phyloP scores from a whole-genome alignment of 2,797 vertebrate species.

The Alfaro cultratus region DNA sequence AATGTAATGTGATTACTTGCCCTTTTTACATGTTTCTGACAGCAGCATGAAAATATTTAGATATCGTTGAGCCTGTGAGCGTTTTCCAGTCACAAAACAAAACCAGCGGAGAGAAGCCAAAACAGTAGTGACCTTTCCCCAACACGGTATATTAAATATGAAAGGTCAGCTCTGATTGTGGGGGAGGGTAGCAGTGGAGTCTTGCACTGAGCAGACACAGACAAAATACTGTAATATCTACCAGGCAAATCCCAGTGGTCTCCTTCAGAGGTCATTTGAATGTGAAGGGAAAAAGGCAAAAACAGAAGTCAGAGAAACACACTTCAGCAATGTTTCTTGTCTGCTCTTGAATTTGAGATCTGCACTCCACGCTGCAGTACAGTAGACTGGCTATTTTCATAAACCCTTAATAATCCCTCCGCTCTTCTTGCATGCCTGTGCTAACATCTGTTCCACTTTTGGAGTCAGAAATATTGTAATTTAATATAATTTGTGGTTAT shows the following conservation, averaged over 20 bases:
- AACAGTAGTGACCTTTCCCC: slow-evolving; percentile 85
- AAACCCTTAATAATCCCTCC: slow-evolving; percentile 35
- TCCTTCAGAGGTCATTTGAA: slow-evolving; percentile 73
- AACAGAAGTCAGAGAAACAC: slow-evolving; percentile 44
- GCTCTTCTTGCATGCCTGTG: slow-evolving; percentile 32
- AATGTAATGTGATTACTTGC: slow-evolving; percentile 66
- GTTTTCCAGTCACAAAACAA: slow-evolving; percentile 79
- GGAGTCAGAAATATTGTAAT: slow-evolving; percentile 27
- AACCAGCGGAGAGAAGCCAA: slow-evolving; percentile 79
- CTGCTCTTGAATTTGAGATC: slow-evolving; percentile 43
- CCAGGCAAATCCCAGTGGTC: slow-evolving; percentile 49
- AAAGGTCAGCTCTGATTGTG: slow-evolving; percentile 78
- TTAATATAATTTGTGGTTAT: slow-evolving; percentile 31
- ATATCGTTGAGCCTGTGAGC: slow-evolving; percentile 60
- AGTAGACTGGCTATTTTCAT: slow-evolving; percentile 26
- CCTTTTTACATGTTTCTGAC: slow-evolving; percentile 78
- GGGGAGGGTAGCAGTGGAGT: slow-evolving; percentile 52
- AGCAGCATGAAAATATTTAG: slow-evolving; percentile 76
- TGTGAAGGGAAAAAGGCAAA: slow-evolving; percentile 54
- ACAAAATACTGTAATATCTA: slow-evolving; percentile 73
- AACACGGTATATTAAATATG: slow-evolving; percentile 83
- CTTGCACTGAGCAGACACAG: slow-evolving; percentile 54
- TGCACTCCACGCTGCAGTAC: slow-evolving; percentile 19
- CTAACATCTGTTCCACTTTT: slow-evolving; percentile 42
- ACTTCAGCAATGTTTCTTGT: slow-evolving; percentile 37